Percentiles rank a stretch among this genome's conserved stretches.
phyloP scores from a whole-genome alignment of 2,113 vertebrate genomes.

The Arizona elegans region DNA sequence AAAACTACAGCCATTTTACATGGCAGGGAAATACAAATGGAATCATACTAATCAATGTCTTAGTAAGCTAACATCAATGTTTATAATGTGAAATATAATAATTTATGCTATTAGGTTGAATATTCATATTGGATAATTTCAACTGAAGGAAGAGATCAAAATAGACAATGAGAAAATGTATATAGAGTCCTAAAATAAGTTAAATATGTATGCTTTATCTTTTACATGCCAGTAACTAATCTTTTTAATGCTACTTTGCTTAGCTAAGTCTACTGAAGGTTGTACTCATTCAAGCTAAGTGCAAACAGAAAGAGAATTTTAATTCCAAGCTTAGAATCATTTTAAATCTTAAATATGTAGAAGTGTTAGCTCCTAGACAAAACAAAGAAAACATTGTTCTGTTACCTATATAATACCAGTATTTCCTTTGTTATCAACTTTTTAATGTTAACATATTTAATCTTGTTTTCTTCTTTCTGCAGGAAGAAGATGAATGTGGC shows the following conservation, averaged over 20 bases:
- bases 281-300: not conserved
- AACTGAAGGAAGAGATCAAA: not conserved
- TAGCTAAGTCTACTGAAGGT: not conserved
- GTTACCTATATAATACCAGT: not conserved
- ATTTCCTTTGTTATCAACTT: constrained; percentile 4
- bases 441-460: not conserved
- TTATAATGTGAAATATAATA: not conserved
- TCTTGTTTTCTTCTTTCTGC: constrained; percentile 38
- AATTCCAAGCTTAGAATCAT: not conserved
- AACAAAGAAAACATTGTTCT: not conserved
- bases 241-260: not conserved
- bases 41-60: not conserved
- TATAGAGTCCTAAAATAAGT: not conserved
- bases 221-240: not conserved
- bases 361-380: not conserved
- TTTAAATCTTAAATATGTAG: not conserved
- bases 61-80: not conserved
- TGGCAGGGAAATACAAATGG: not conserved
- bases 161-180: not conserved
- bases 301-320: not conserved
- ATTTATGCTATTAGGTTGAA: not conserved
- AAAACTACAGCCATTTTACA: not conserved
- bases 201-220: not conserved
- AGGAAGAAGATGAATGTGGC: constrained; percentile 66
- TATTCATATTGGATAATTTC: not conserved